These are phyloP conservation scores for Petrocephalus microphthalmus DNA, from an alignment of 2,113 vertebrate genomes.

Conservation along the genomic window DNA sequence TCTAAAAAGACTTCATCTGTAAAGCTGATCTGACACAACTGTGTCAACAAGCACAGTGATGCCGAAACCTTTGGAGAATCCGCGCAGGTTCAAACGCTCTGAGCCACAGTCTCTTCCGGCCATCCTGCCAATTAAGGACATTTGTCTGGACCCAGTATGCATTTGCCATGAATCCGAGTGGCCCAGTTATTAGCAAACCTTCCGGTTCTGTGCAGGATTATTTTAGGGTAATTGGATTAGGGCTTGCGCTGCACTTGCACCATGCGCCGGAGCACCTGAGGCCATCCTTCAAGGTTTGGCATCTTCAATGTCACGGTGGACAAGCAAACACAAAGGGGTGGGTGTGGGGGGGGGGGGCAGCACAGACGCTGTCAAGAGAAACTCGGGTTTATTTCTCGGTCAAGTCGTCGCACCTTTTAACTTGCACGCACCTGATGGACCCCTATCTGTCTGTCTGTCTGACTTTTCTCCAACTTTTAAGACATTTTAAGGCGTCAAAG, in stretches of 20 bases:
- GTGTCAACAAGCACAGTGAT: neutral
- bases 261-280: neutral
- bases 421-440: slow-evolving; percentile 10
- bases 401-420: neutral
- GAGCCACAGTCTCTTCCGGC: neutral
- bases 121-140: neutral
- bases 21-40: neutral
- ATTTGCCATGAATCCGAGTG: neutral
- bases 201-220: neutral
- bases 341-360: neutral
- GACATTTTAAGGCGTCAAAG: neutral
- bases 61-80: neutral
- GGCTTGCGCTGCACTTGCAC: neutral
- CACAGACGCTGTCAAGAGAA: neutral
- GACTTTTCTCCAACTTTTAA: neutral
- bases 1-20: neutral
- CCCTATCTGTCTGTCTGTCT: neutral
- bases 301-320: slow-evolving; percentile 27
- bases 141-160: neutral
- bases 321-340: slow-evolving; percentile 18
- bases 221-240: slow-evolving; percentile 15
- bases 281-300: neutral
- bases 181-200: neutral
- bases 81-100: neutral
- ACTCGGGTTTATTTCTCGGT: slow-evolving; percentile 7